Percentiles rank a stretch among this genome's conserved stretches.
Evolutionary conservation across 1,140 invertebrate species (phyloP).

Genomic region (Lepidurus couesii): DNA sequence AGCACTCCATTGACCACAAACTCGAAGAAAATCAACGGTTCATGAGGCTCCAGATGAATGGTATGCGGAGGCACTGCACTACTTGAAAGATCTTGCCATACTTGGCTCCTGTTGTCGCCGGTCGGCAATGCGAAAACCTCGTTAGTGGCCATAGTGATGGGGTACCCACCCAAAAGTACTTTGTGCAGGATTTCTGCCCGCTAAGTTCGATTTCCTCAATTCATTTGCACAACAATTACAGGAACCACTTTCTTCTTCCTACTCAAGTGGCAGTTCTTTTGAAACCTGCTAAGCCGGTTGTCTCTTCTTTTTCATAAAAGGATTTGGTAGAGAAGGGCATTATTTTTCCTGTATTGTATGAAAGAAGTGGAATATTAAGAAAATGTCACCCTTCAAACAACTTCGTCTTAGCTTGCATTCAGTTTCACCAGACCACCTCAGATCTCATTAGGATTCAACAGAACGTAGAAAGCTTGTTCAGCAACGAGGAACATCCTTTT

Average conservation of each 20-base stretch:
- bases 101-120: not conserved
- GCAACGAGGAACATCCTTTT: too few relatives aligned
- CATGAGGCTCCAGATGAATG: not conserved
- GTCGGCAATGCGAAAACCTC: not conserved
- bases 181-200: not conserved
- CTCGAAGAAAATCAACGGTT: constrained; percentile 51
- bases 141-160: constrained; percentile 8
- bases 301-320: not conserved
- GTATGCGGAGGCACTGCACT: not conserved
- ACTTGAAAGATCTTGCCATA: not conserved
- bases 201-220: not conserved
- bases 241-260: too few relatives aligned
- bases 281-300: not conserved
- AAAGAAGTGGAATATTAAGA: not conserved
- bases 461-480: too few relatives aligned
- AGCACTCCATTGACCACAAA: constrained; percentile 79
- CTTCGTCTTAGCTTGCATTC: not conserved
- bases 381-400: not conserved
- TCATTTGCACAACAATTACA: not conserved
- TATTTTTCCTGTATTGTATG: not conserved
- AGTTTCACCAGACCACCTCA: not conserved
- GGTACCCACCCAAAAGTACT: not conserved
- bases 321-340: not conserved
- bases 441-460: not conserved
- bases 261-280: too few relatives aligned